Evolutionary conservation across 64 coral and sea anemone species (phyloP).

Genomic region (Orbicella faveolata): DNA sequence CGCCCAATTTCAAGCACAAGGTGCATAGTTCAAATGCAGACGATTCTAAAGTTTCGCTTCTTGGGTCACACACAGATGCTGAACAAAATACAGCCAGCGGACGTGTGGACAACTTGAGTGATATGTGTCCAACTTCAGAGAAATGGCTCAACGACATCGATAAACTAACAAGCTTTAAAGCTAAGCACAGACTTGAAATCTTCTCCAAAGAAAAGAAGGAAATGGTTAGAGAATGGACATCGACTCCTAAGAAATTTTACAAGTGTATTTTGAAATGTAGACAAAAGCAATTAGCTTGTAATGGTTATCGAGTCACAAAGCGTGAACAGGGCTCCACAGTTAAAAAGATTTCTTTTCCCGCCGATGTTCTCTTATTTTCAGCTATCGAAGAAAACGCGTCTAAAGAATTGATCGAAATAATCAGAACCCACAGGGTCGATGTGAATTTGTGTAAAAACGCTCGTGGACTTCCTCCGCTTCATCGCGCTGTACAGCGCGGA

Average conservation of each 20-base stretch:
- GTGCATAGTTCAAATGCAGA: neutral
- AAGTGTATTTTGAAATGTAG: slow-evolving; percentile 64
- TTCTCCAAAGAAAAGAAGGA: slow-evolving; percentile 20
- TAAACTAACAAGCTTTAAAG: slow-evolving; percentile 58
- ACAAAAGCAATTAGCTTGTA: slow-evolving; percentile 8
- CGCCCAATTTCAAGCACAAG: slow-evolving; percentile 17
- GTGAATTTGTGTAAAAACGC: slow-evolving; percentile 40
- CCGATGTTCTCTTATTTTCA: slow-evolving; percentile 48
- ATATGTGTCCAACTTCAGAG: neutral
- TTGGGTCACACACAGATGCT: slow-evolving; percentile 1
- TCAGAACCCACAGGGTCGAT: slow-evolving; percentile 36
- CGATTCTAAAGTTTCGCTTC: neutral
- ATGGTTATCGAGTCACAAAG: neutral
- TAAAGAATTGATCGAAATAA: slow-evolving; percentile 44
- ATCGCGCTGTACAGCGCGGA: slow-evolving; percentile 66
- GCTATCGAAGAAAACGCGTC: slow-evolving; percentile 64
- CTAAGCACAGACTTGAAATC: slow-evolving; percentile 22
- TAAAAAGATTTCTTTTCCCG: slow-evolving; percentile 57
- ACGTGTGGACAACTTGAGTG: neutral
- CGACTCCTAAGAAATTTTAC: slow-evolving; percentile 56
- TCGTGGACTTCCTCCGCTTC: slow-evolving; percentile 34
- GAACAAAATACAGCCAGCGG: neutral
- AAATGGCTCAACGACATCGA: slow-evolving; percentile 62
- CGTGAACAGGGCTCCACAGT: neutral
- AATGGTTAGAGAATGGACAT: slow-evolving; percentile 29